Evolutionary conservation across 2,797 vertebrate species (phyloP), one percentile per base, ranked within the genome.

Genomic region (Amniataba percoides): DNA sequence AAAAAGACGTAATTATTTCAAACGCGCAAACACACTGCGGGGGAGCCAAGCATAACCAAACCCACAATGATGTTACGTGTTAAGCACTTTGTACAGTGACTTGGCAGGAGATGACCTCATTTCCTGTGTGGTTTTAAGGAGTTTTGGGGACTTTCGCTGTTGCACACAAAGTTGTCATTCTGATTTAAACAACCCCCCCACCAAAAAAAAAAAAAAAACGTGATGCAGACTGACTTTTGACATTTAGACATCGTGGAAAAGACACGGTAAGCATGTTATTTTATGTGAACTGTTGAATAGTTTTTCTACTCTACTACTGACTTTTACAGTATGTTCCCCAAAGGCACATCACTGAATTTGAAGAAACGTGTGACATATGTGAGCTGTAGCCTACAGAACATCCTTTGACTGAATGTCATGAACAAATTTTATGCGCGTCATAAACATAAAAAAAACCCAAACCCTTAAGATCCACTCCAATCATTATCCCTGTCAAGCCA

Each of bases 61-160:
- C 55, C 82, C 82, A 71, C 31, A 45, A 61, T 88, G 88, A 91
- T 83, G 74, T 90, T 80, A 89, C 87, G 64, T 58, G 74, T 49
- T 67, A 49, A 51, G 45, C 45, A 36, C 57, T 39, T 31, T 46
- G 39, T 48, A 21, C n/a, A 74, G 80, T 83, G 84, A 82, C 77
- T 68, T 0, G 46, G 57, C 62, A 80, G 66, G 70, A 74, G 89
- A 71, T 90, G 82, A 91, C 77, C 80, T 88, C 74, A 90, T 91
- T 90, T 93, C 89, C 88, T 88, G 63, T 74, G 81, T 68, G 62
- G 66, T 59, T 65, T 67, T 27, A 58, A 25, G 4, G 68, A 60
- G 15, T 76, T 84, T 80, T 64, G 7, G 80, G 82, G 71, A 75
- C 55, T 87, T 89, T 88, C 42, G 78, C 12, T 43, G 9, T 57